A percentile compares a stretch with the other conserved stretches of the same genome.
These are phyloP conservation scores for Monopis laevigella DNA, from an alignment of 2,888 invertebrate genomes.

Conservation along the genomic window DNA sequence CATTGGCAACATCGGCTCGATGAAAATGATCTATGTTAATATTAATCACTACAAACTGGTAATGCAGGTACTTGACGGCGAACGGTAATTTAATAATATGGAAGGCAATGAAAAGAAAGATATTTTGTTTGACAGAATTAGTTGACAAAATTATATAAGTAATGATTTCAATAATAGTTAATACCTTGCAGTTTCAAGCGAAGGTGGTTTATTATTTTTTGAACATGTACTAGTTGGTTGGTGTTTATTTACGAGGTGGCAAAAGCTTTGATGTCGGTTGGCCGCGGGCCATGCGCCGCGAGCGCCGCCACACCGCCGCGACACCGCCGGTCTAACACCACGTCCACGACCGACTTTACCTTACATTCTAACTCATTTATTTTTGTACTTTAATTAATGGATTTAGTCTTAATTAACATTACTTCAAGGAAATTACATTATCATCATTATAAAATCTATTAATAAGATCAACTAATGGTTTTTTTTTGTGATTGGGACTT, in stretches of 20 bases:
- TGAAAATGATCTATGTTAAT: constrained; percentile 2
- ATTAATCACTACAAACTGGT: constrained; percentile 2
- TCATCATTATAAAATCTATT: no score
- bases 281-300: constrained; percentile 36
- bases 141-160: no score
- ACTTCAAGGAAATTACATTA: no score
- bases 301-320: constrained; percentile 25
- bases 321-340: constrained; percentile 22
- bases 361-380: constrained; percentile 7
- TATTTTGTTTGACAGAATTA: no score
- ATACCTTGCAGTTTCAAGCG: not conserved
- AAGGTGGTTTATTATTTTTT: constrained; percentile 21
- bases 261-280: constrained; percentile 49
- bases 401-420: constrained; percentile 1
- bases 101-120: no score
- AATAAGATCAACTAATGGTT: no score
- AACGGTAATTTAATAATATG: no score
- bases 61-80: no score
- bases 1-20: constrained; percentile 37
- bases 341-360: constrained; percentile 14
- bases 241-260: constrained; percentile 46
- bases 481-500: no score
- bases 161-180: no score
- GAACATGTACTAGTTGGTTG: constrained; percentile 23
- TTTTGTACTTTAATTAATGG: constrained; percentile 2